Conservation (phyloP, 2,888 invertebrate genomes). For the Holacanthella duospinosa region DNA sequence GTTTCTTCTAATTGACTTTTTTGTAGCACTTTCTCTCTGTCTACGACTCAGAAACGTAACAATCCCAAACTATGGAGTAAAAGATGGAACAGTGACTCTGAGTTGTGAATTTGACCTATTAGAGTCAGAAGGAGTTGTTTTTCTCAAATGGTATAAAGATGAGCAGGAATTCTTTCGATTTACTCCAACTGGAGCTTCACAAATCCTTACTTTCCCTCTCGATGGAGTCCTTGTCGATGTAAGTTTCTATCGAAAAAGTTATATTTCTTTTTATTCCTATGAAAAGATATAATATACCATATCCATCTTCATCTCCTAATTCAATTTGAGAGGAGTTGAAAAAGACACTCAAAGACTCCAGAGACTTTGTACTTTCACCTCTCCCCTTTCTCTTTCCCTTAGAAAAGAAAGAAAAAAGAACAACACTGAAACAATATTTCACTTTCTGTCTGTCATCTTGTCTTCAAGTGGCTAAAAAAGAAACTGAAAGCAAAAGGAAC, state of each 20-base stretch:
- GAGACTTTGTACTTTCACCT: too few relatives aligned
- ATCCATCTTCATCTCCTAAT: too few relatives aligned
- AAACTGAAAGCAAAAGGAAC: neutral
- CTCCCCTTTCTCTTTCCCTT: too few relatives aligned
- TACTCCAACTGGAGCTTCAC: neutral
- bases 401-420: too few relatives aligned
- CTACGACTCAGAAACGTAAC: neutral
- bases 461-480: neutral
- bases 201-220: constrained; percentile 3
- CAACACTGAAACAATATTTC: too few relatives aligned
- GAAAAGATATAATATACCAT: too few relatives aligned
- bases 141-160: constrained; percentile 8
- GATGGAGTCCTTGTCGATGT: constrained; percentile 10
- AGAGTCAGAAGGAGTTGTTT: constrained; percentile 1
- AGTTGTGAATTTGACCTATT: constrained; percentile 1
- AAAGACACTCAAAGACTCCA: too few relatives aligned
- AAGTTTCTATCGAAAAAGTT: too few relatives aligned
- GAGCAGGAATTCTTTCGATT: constrained; percentile 9
- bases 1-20: too few relatives aligned
- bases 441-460: neutral
- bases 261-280: too few relatives aligned
- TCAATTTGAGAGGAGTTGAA: too few relatives aligned
- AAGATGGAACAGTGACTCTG: neutral
- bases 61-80: constrained; percentile 6
- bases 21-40: too few relatives aligned